Percentiles rank a stretch among this genome's conserved stretches.
phyloP scores from a whole-genome alignment of 2,113 vertebrate genomes.

The Campylorhamphus procurvoides region DNA sequence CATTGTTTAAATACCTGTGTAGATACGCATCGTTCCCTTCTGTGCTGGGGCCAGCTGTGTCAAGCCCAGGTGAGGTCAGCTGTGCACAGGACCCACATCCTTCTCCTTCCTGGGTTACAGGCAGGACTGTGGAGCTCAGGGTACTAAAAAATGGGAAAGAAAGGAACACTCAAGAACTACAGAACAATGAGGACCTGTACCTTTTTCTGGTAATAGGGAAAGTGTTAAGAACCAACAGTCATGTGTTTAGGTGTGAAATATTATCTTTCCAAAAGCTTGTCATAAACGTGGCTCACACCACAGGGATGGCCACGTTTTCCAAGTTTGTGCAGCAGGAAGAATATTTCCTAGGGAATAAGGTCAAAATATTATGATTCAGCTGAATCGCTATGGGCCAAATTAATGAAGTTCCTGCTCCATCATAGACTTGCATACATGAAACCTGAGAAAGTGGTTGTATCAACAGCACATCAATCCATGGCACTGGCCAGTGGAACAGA shows the following conservation, averaged over 20 bases:
- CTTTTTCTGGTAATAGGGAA: neutral
- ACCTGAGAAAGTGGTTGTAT: constrained; percentile 50
- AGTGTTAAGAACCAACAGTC: neutral
- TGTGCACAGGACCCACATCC: neutral
- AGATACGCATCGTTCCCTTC: neutral
- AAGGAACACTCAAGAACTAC: neutral
- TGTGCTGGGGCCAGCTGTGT: neutral
- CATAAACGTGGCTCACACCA: neutral
- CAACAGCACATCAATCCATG: constrained; percentile 57
- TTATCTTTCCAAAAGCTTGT: neutral
- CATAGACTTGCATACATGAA: neutral
- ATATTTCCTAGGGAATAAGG: constrained; percentile 46
- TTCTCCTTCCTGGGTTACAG: neutral
- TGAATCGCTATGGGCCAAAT: constrained; percentile 25
- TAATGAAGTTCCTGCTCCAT: constrained; percentile 47
- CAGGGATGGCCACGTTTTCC: neutral
- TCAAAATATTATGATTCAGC: constrained; percentile 43
- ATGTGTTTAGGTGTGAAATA: neutral
- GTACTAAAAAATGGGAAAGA: neutral
- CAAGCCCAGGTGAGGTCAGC: neutral
- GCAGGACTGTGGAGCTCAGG: neutral
- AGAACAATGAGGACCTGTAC: neutral
- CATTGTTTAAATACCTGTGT: neutral
- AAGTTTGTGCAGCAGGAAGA: constrained; percentile 22
- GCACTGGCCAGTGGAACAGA: neutral